These are phyloP conservation scores for Columba janthina DNA, from an alignment of 2,113 vertebrate species.

Conservation along the genomic window DNA sequence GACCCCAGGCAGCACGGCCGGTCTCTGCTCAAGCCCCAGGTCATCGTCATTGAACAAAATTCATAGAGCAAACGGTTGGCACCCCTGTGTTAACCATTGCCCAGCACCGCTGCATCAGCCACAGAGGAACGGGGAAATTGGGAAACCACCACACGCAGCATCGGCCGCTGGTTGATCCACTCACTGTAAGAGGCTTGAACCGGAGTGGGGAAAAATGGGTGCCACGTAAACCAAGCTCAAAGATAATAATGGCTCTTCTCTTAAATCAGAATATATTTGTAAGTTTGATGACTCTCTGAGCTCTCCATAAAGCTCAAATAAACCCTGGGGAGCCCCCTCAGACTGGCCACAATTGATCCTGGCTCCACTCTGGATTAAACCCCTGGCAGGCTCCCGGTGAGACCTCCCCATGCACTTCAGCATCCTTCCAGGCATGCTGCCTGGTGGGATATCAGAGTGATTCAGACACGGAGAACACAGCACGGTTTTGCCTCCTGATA, in stretches of 20 bases:
- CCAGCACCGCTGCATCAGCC: background rate
- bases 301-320: constrained; percentile 63
- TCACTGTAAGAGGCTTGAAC: background rate
- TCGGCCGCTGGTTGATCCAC: background rate
- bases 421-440: background rate
- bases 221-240: background rate
- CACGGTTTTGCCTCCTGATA: background rate
- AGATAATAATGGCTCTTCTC: constrained; percentile 7
- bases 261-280: constrained; percentile 53
- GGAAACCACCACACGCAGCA: background rate
- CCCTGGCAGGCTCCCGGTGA: background rate
- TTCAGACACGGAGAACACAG: background rate
- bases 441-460: background rate
- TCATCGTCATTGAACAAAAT: rapidly evolving
- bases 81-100: background rate
- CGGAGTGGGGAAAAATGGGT: background rate
- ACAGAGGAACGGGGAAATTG: rapidly evolving
- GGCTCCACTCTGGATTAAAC: background rate
- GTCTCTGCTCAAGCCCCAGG: background rate
- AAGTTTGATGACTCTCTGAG: constrained; percentile 54
- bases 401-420: background rate
- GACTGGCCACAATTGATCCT: constrained; percentile 30
- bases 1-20: background rate
- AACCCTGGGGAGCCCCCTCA: constrained; percentile 9
- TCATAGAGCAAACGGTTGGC: background rate